Evolutionary conservation across 1,140 invertebrate genomes (phyloP).

Genomic region (Caligus rogercresseyi): DNA sequence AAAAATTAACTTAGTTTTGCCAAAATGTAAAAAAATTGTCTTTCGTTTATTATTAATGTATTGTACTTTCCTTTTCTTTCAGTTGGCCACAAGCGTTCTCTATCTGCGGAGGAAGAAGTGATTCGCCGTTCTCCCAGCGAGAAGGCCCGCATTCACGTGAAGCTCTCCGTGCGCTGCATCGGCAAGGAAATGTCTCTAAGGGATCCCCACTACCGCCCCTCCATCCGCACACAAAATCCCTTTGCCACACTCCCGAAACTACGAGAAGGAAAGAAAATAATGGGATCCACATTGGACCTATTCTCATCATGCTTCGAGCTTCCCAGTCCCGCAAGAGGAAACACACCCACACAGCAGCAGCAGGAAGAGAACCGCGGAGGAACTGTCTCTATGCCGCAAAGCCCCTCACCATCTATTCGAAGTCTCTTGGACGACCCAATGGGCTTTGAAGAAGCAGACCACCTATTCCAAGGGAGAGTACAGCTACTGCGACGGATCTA

Average conservation of each 20-base stretch:
- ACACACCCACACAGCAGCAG: conserved; percentile 4
- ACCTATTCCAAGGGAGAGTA: conserved; percentile 13
- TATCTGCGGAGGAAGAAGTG: conserved; percentile 31
- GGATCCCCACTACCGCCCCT: conserved; percentile 50
- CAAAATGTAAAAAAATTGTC: no score
- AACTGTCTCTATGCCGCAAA: conserved; percentile 8
- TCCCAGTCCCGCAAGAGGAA: conserved; percentile 34
- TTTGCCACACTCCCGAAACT: conserved; percentile 46
- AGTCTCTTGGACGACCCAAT: background rate
- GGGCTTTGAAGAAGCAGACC: background rate
- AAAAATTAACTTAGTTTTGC: no score
- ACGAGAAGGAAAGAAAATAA: conserved; percentile 31
- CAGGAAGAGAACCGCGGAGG: background rate
- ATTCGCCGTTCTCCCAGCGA: conserved; percentile 39
- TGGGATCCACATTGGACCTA: conserved; percentile 30
- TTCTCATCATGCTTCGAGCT: conserved; percentile 58
- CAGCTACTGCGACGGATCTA: conserved; percentile 4
- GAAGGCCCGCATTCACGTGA: conserved; percentile 46
- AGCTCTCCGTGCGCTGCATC: conserved; percentile 28
- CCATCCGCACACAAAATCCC: conserved; percentile 33
- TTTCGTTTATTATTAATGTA: no score
- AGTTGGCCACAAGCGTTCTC: conserved; percentile 39
- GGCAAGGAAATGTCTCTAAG: conserved; percentile 56
- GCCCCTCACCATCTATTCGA: conserved; percentile 19
- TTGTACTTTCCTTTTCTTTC: conserved; percentile 20